Percentiles rank a stretch among this genome's conserved stretches.
Conservation (phyloP, 1,140 invertebrate genomes). For the Drusus annulatus region DNA sequence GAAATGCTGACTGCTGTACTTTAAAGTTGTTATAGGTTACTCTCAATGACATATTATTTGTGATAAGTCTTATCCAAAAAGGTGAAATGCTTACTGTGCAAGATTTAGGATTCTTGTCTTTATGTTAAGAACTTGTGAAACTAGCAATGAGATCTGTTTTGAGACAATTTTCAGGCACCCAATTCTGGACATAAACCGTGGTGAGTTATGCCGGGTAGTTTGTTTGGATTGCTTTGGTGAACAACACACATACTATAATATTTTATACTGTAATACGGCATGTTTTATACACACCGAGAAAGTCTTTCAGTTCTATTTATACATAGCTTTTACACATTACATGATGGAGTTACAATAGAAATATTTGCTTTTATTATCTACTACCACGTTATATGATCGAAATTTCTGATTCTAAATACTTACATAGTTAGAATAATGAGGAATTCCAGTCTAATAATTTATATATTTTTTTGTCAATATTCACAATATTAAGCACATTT, state of each 20-base stretch:
- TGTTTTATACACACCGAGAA: constrained; percentile 10
- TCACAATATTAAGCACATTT: too few species aligned
- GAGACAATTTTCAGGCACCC: constrained; percentile 56
- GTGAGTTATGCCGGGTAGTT: constrained; percentile 40
- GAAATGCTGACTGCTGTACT: too few species aligned
- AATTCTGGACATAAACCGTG: constrained; percentile 44
- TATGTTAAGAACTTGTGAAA: background rate
- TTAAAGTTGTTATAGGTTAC: too few species aligned
- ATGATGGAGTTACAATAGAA: constrained; percentile 12
- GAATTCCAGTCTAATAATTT: too few species aligned
- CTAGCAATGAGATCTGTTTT: constrained; percentile 54
- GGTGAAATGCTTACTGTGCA: too few species aligned
- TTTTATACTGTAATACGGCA: background rate
- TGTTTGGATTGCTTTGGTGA: constrained; percentile 11
- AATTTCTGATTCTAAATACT: constrained; percentile 17
- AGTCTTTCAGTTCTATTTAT: background rate
- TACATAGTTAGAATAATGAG: too few species aligned
- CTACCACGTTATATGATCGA: background rate
- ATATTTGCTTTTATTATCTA: constrained; percentile 6
- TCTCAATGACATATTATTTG: too few species aligned
- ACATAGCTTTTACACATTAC: constrained; percentile 14
- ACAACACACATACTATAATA: background rate
- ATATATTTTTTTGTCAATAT: too few species aligned
- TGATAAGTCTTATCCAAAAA: too few species aligned
- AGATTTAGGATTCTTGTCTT: too few species aligned